Base-by-base conservation (phyloP, 2,888 invertebrate species). In the Pristionchus fissidentatus region DNA sequence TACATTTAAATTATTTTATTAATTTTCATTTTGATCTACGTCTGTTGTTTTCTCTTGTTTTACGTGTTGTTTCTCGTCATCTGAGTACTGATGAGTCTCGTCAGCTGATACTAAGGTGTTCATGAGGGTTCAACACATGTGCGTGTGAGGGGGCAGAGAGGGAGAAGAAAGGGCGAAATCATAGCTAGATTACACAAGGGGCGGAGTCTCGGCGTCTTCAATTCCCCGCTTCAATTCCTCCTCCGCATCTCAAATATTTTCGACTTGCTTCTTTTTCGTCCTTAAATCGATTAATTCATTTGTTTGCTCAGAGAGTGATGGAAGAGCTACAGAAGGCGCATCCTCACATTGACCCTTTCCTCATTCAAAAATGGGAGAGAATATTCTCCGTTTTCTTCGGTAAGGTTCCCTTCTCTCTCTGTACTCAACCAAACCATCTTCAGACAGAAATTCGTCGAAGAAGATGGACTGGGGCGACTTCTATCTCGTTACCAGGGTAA, bases 321-420 rank as follows among this genome's bases (percentile, higher is more conserved):
- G 87, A 88, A 8, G 88, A 90, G 29, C 87, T 91, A 35, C 79
- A 85, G 80, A 86, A 87, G 83, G 87, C 89, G 60, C 85, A 89
- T 84, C 86, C 87, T 0, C 88, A 91, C 83, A 87, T 91, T 8
- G 87, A 92, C 77, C 86, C 88, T 13, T 92, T 92, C 84, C 85
- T 92, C 26, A 84, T 92, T 79, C 83, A 85, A 35, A 92, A 92
- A 84, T 92, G 92, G 92, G 91, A 92, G 77, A 82, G 89, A 49
- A 90, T 92, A 57, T 92, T 92, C 87, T 88, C 90, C 15, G 84
- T 89, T 26, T 92, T 92, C 86, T 92, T 92, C 79, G 92, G 91
- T 92, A 80, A 52, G 84, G 73, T 52, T 19, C 29, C 62, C 22
- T 15, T 10, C 7, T 32, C 73, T 66, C 1, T 60, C 43, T 3